A percentile compares a stretch with the other conserved stretches of the same genome.
phyloP scores from a whole-genome alignment of 2,797 vertebrate species.

The Phaenicophaeus curvirostris region DNA sequence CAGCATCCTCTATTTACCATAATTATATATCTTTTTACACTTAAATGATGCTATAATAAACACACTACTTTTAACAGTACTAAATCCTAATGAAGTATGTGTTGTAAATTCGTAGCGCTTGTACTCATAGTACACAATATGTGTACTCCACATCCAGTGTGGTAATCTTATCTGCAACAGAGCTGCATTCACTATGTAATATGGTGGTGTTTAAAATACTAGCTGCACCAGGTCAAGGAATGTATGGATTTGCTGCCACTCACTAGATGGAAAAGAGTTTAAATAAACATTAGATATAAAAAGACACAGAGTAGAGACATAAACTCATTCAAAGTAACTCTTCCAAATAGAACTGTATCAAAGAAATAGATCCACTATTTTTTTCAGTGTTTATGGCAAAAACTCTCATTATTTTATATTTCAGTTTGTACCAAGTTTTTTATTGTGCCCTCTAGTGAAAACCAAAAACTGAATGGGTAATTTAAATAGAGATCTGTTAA shows the following conservation, averaged over 20 bases:
- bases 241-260: neutral
- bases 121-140: neutral
- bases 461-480: neutral
- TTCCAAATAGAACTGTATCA: neutral
- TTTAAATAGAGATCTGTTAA: neutral
- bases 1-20: neutral
- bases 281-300: neutral
- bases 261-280: neutral
- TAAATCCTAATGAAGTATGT: neutral
- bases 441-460: neutral
- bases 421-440: neutral
- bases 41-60: neutral
- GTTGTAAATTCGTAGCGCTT: neutral
- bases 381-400: neutral
- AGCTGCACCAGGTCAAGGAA: neutral
- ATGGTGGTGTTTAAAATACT: neutral
- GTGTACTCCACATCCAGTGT: neutral
- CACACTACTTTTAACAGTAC: neutral
- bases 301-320: neutral
- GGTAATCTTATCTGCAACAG: neutral
- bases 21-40: neutral
- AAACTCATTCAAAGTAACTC: neutral
- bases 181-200: neutral
- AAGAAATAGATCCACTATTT: neutral
- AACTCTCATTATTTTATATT: neutral